Conservation (phyloP, 92 coral and sea anemone species). For the Nematostella vectensis region DNA sequence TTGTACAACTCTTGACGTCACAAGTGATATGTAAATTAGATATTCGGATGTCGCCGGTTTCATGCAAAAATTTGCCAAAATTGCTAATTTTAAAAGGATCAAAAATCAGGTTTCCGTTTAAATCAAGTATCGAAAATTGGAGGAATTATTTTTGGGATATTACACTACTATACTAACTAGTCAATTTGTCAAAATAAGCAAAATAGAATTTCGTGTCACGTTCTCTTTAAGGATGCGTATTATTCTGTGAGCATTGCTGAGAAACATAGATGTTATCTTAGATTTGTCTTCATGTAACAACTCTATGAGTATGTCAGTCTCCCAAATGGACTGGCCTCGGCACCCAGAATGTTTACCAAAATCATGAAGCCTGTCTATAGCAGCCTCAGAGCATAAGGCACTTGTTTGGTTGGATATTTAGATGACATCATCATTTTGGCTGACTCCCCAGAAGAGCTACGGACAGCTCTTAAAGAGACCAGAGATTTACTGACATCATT, state of each 20-base stretch:
- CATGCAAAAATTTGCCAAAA: too few species aligned
- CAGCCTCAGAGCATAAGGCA: background rate
- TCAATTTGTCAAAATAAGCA: too few species aligned
- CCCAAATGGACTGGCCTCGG: constrained; percentile 25
- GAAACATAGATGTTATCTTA: constrained; percentile 32
- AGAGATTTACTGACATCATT: background rate
- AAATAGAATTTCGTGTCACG: too few species aligned
- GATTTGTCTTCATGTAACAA: constrained; percentile 27
- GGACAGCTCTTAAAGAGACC: background rate
- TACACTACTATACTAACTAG: too few species aligned
- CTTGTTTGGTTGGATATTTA: background rate
- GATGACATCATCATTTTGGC: background rate
- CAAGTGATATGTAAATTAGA: too few species aligned
- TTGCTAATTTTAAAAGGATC: too few species aligned
- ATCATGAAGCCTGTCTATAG: constrained; percentile 5
- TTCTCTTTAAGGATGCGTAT: constrained; percentile 37
- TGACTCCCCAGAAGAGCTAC: background rate
- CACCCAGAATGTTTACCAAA: constrained; percentile 17
- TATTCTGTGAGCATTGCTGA: constrained; percentile 39
- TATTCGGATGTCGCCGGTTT: too few species aligned
- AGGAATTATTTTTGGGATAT: too few species aligned
- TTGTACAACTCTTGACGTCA: too few species aligned
- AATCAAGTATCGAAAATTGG: too few species aligned
- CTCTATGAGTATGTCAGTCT: constrained; percentile 40
- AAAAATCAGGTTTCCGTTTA: too few species aligned